A percentile compares a stretch with the other conserved stretches of the same genome.
Evolutionary conservation across 2,797 vertebrate genomes (phyloP).

Genomic region (Sciurus carolinensis): DNA sequence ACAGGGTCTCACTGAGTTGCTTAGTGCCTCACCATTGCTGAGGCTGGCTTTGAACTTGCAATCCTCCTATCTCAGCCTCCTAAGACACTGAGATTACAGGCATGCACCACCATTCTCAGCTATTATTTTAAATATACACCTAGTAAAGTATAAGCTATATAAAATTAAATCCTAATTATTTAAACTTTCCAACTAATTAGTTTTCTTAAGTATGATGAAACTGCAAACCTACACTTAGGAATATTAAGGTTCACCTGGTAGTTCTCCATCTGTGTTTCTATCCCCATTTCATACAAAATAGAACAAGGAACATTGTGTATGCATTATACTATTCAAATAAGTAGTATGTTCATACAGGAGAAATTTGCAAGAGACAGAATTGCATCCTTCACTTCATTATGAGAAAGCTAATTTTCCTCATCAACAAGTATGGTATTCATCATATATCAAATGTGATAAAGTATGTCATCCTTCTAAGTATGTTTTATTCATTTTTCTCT

Average conservation of each 20-base stretch:
- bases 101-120: too few species aligned
- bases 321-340: conserved; percentile 12
- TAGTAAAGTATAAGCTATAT: background rate
- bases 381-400: background rate
- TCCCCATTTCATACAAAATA: background rate
- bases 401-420: conserved; percentile 25
- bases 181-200: conserved; percentile 38
- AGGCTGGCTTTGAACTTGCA: too few species aligned
- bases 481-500: background rate
- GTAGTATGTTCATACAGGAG: background rate
- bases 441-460: background rate
- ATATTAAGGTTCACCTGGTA: background rate
- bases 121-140: conserved; percentile 12
- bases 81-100: too few species aligned
- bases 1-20: too few species aligned
- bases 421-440: background rate
- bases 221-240: background rate
- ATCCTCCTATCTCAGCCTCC: too few species aligned
- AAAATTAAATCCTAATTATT: conserved; percentile 29
- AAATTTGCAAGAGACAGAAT: background rate
- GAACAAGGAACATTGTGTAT: background rate
- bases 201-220: conserved; percentile 21
- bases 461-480: background rate
- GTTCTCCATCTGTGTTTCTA: background rate
- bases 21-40: too few species aligned